Evolutionary conservation across 2,888 invertebrate species (phyloP).

Genomic region (Macrosoma leucophasiata): DNA sequence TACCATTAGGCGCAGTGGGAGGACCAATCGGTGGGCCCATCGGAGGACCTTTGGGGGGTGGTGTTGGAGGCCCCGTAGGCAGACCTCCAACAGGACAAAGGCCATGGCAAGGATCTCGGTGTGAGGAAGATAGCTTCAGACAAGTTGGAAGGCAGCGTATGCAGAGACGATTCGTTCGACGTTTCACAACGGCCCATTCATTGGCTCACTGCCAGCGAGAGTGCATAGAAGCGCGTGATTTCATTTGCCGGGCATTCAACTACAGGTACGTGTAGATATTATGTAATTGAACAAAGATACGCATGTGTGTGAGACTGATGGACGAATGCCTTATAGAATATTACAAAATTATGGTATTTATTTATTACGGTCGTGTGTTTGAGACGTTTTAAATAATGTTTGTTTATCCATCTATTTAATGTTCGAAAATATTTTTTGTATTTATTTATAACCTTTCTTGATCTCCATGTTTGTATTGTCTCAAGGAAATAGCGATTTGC

Average conservation of each 20-base stretch:
- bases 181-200: constrained; percentile 83
- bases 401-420: too few species aligned
- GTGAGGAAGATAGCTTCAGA: constrained; percentile 90
- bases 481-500: too few species aligned
- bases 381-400: too few species aligned
- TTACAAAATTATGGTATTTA: too few species aligned
- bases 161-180: constrained; percentile 84
- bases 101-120: constrained; percentile 76
- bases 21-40: constrained; percentile 49
- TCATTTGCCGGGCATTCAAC: constrained; percentile 91
- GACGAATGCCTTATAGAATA: too few species aligned
- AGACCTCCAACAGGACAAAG: constrained; percentile 49
- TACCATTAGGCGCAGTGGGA: constrained; percentile 32
- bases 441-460: too few species aligned
- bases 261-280: constrained; percentile 81
- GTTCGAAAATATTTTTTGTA: too few species aligned
- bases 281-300: too few species aligned
- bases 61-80: constrained; percentile 47
- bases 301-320: too few species aligned
- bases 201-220: constrained; percentile 89
- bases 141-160: constrained; percentile 89
- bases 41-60: constrained; percentile 48
- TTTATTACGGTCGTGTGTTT: too few species aligned
- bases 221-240: constrained; percentile 88
- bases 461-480: too few species aligned